Conservation (phyloP, 2,113 vertebrate species). For the Lasiurus borealis region DNA sequence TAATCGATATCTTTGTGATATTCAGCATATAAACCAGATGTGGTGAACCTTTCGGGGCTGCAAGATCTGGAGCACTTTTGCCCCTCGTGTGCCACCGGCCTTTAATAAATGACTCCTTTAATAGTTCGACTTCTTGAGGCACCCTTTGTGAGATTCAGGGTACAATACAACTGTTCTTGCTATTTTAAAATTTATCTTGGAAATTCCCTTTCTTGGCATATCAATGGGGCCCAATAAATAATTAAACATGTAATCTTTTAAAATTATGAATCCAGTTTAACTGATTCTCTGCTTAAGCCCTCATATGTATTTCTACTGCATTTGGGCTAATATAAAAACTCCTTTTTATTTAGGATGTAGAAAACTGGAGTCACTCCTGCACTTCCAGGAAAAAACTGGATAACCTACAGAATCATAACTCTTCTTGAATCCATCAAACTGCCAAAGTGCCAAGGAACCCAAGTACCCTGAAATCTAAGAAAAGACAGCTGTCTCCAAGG, state of each 20-base stretch:
- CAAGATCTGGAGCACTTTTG: too few species aligned
- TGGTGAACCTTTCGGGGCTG: too few species aligned
- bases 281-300: background rate
- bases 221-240: slow-evolving; percentile 13
- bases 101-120: too few species aligned
- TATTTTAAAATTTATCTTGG: slow-evolving; percentile 46
- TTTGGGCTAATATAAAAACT: slow-evolving; percentile 13
- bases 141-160: too few species aligned
- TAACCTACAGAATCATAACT: background rate
- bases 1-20: too few species aligned
- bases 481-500: background rate
- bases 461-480: background rate
- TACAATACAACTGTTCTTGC: background rate
- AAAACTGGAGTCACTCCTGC: background rate
- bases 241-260: slow-evolving; percentile 1
- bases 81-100: too few species aligned
- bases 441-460: background rate
- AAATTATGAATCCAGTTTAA: slow-evolving; percentile 20
- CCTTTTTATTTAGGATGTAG: background rate
- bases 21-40: too few species aligned
- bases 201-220: slow-evolving; percentile 11
- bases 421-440: background rate
- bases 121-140: too few species aligned
- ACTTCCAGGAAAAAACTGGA: background rate
- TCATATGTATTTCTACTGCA: background rate